These are phyloP conservation scores for Hyppa rectilinea DNA, from an alignment of 2,888 invertebrate species.

Conservation along the genomic window DNA sequence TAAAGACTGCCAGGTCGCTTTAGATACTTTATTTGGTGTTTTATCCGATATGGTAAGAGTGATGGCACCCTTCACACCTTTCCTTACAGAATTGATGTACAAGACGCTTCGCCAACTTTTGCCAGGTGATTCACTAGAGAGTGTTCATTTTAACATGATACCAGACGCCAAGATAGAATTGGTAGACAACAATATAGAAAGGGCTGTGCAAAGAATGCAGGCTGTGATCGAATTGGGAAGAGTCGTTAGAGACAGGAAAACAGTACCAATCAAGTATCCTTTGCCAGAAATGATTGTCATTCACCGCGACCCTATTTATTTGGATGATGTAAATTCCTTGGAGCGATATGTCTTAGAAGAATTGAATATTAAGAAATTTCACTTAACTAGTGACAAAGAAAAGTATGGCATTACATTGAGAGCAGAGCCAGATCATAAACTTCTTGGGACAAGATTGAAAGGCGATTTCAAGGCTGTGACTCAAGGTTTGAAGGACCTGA, in stretches of 20 bases:
- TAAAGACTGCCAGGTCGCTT: conserved; percentile 95
- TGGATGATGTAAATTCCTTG: conserved; percentile 94
- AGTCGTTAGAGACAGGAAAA: conserved; percentile 97
- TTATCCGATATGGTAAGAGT: conserved; percentile 96
- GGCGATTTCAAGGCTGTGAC: conserved; percentile 97
- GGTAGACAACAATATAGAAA: conserved; percentile 96
- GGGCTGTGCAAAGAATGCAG: conserved; percentile 98
- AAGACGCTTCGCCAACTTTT: conserved; percentile 95
- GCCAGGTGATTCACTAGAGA: conserved; percentile 90
- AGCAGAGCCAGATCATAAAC: conserved; percentile 98
- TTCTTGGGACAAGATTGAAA: conserved; percentile 96
- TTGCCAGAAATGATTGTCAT: conserved; percentile 98
- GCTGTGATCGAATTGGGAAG: conserved; percentile 98
- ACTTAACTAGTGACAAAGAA: conserved; percentile 96
- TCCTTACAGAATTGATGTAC: conserved; percentile 98
- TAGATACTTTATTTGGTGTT: conserved; percentile 97
- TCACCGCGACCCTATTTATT: conserved; percentile 94
- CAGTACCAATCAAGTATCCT: conserved; percentile 98
- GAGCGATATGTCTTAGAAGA: conserved; percentile 97
- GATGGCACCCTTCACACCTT: conserved; percentile 99
- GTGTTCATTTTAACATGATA: conserved; percentile 98
- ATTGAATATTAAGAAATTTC: conserved; percentile 96
- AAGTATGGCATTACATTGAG: conserved; percentile 97
- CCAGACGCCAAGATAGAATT: conserved; percentile 93
- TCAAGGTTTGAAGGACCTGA: conserved; percentile 94